phyloP scores from a whole-genome alignment of 2,888 invertebrate genomes.

The Leptopilina drosophilae region DNA sequence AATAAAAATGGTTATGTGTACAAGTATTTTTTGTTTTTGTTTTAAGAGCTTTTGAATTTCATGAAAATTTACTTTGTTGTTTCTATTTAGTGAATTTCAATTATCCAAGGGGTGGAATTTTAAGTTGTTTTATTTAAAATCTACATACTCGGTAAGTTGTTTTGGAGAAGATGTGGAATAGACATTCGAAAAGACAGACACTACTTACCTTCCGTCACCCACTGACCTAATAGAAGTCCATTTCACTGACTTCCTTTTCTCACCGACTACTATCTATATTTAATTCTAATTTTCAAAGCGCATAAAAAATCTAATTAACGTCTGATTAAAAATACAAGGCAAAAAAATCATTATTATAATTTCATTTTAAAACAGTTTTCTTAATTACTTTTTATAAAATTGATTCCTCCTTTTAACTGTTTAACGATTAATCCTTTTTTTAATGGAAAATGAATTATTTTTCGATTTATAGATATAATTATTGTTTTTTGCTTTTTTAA shows the following conservation, averaged over 20 bases:
- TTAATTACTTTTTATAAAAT: too few species aligned
- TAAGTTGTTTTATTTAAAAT: slow-evolving; percentile 5
- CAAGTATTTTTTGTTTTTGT: too few species aligned
- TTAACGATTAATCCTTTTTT: too few species aligned
- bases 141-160: slow-evolving; percentile 37
- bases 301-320: background rate
- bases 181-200: background rate
- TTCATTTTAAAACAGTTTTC: background rate
- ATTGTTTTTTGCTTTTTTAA: too few species aligned
- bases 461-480: too few species aligned
- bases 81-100: background rate
- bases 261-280: background rate
- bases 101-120: background rate
- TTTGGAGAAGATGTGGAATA: slow-evolving; percentile 6
- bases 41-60: background rate
- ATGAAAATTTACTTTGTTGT: background rate
- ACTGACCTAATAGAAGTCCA: slow-evolving; percentile 70
- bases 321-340: background rate
- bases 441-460: too few species aligned
- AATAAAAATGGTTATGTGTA: too few species aligned
- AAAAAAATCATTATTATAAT: background rate
- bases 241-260: slow-evolving; percentile 62
- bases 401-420: too few species aligned
- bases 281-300: background rate
- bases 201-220: slow-evolving; percentile 62